Conservation (phyloP, 2,888 invertebrate species). For the Elaeidobius kamerunicus region DNA sequence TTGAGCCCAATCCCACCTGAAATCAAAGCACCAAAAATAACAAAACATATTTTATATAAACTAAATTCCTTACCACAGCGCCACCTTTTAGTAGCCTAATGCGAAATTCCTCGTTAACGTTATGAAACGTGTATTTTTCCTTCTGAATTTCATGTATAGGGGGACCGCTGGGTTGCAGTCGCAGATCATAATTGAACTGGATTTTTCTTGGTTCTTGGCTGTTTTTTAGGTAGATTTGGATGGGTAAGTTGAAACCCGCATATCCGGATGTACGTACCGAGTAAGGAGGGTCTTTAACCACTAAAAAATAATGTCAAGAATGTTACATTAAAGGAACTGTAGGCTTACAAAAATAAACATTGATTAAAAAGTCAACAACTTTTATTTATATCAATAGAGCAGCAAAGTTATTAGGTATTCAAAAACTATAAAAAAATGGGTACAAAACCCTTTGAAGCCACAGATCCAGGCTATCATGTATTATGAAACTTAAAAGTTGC, state of each 20-base stretch:
- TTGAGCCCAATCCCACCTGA: slow-evolving; percentile 15
- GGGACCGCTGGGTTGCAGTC: slow-evolving; percentile 72
- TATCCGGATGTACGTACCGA: slow-evolving; percentile 91
- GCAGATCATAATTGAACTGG: slow-evolving; percentile 80
- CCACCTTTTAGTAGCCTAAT: slow-evolving; percentile 86
- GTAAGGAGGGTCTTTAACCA: slow-evolving; percentile 89
- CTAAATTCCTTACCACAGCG: slow-evolving; percentile 58
- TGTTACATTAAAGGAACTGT: too few relatives aligned
- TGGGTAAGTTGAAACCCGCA: slow-evolving; percentile 87
- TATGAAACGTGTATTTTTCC: slow-evolving; percentile 81
- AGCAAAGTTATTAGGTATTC: too few relatives aligned
- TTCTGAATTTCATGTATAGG: slow-evolving; percentile 68
- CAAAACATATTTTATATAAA: background rate
- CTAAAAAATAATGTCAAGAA: slow-evolving; percentile 57
- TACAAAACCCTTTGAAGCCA: too few relatives aligned
- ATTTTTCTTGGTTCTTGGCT: slow-evolving; percentile 88
- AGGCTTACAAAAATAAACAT: too few relatives aligned
- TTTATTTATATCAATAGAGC: too few relatives aligned
- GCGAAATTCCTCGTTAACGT: slow-evolving; percentile 86
- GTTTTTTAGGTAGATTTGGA: slow-evolving; percentile 85
- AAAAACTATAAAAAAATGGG: too few relatives aligned
- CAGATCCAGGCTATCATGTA: too few relatives aligned
- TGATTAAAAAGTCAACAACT: too few relatives aligned
- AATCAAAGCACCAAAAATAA: too few relatives aligned
- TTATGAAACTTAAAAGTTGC: too few relatives aligned